Evolutionary conservation across 2,113 vertebrate species (phyloP).

Genomic region (Nematolebias whitei): DNA sequence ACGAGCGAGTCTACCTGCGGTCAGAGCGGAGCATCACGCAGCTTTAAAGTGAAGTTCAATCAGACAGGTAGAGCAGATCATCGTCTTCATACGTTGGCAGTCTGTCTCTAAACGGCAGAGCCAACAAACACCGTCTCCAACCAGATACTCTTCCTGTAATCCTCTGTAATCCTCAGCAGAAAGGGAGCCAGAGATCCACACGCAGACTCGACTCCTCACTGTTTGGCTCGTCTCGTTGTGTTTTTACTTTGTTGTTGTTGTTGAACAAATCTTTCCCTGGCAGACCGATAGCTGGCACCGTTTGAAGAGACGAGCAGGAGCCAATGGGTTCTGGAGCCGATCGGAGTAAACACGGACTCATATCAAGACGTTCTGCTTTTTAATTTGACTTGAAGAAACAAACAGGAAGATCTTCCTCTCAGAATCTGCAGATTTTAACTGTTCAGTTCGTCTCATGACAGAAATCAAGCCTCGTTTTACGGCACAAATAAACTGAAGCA

Average conservation of each 20-base stretch:
- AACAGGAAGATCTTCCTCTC: no score
- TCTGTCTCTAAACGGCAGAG: not conserved
- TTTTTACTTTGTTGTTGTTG: slow-evolving; percentile 1
- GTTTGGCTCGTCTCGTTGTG: not conserved
- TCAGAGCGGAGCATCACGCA: not conserved
- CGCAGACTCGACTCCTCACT: slow-evolving; percentile 1
- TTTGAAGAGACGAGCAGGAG: slow-evolving; percentile 29
- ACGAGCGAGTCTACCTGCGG: not conserved
- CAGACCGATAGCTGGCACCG: slow-evolving; percentile 8
- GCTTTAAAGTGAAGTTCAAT: no score
- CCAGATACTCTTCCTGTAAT: slow-evolving; percentile 18
- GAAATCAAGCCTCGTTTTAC: no score
- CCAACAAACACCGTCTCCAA: slow-evolving; percentile 1
- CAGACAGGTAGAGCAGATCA: slow-evolving; percentile 1
- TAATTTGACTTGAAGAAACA: no score
- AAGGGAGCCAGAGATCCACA: not conserved
- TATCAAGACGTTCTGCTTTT: not conserved
- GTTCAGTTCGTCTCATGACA: no score
- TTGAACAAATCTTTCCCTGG: slow-evolving; percentile 18
- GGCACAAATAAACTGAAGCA: no score
- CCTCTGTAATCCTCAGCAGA: slow-evolving; percentile 20
- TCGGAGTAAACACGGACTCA: slow-evolving; percentile 23
- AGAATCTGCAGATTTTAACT: no score
- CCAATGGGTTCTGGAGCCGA: slow-evolving; percentile 25
- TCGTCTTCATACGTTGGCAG: slow-evolving; percentile 5